Percentiles rank a stretch among this genome's conserved stretches.
Evolutionary conservation across 1,140 invertebrate species (phyloP).

Genomic region (Chelonus insularis): DNA sequence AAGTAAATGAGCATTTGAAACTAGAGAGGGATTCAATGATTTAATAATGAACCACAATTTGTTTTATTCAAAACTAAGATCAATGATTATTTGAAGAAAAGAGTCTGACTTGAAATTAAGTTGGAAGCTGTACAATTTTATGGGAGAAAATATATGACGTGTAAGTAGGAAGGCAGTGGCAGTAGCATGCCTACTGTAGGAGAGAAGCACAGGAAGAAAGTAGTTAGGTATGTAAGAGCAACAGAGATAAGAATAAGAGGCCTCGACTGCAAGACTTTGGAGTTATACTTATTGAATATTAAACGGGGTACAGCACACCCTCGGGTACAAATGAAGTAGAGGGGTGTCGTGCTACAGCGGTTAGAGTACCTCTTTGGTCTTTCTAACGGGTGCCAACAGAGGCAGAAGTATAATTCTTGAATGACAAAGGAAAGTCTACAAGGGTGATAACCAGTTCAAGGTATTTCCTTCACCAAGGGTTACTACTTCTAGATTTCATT

Average conservation of each 20-base stretch:
- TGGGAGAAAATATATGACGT: background rate
- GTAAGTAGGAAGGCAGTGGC: background rate
- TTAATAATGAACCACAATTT: too few relatives aligned
- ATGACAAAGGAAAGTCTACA: constrained; percentile 6
- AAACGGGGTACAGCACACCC: constrained; percentile 27
- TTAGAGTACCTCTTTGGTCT: constrained; percentile 22
- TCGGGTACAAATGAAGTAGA: constrained; percentile 30
- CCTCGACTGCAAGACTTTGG: constrained; percentile 4
- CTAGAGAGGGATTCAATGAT: too few relatives aligned
- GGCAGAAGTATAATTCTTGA: background rate
- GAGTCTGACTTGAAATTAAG: constrained; percentile 4
- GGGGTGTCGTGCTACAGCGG: constrained; percentile 7
- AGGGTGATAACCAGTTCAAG: constrained; percentile 16
- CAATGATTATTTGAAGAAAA: background rate
- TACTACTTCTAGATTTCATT: background rate
- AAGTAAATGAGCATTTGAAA: too few relatives aligned
- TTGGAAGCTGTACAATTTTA: constrained; percentile 3
- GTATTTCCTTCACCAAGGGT: constrained; percentile 9
- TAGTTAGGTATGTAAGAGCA: constrained; percentile 4
- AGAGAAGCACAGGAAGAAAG: background rate
- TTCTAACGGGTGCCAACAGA: constrained; percentile 9
- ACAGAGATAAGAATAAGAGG: background rate
- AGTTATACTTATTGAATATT: constrained; percentile 31
- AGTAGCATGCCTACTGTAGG: background rate
- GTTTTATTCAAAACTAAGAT: too few relatives aligned